Base-by-base conservation (phyloP, 64 coral and sea anemone species). In the Exaiptasia diaphana region DNA sequence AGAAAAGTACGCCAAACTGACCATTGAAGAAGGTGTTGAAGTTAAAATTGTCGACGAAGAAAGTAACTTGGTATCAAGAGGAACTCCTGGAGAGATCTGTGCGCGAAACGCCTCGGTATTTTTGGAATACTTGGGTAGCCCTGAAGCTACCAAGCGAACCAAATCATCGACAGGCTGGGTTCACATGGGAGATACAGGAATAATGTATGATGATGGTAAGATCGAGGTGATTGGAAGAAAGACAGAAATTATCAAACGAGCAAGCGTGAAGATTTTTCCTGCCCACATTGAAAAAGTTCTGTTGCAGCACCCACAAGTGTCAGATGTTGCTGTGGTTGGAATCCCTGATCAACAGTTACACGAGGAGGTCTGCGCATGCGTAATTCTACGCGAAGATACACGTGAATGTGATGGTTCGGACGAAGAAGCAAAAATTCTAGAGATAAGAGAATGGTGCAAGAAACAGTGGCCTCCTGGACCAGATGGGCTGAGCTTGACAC, bases 81-180 rank as follows among this genome's bases (percentile, higher is more conserved):
- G n/a, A n/a, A n/a, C n/a, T n/a, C n/a, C n/a, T n/a, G 81, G 81
- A 29, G 81, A 84, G 48, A 74, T 74, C 13, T 58, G 53, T 38
- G 18, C 74, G 1, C 67, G 82, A 6, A 20, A 40, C 24, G 30
- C 50, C 0, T 72, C 38, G 31, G 41, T 50, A 20, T 83, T 83
- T 22, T 67, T 57, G 3, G 67, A 68, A 27, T 41, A 56, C 32
- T 10, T 83, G 4, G 45, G 40, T 27, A 83, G 54, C 8, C 24
- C 67, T 2, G 33, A 83, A 32, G 46, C 61, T 30, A 50, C 62
- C 4, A 25, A 28, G 2, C 5, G 31, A 4, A 28, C 45, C 7
- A 72, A 46, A 34, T 54, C 81, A 4, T 48, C 18, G 6, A 83
- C 81, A 11, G 65, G 67, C 4, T 83, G 81, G 81, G 41, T 37